phyloP scores from a whole-genome alignment of 92 coral and sea anemone genomes.

The Parazoanthus atlanticus region DNA sequence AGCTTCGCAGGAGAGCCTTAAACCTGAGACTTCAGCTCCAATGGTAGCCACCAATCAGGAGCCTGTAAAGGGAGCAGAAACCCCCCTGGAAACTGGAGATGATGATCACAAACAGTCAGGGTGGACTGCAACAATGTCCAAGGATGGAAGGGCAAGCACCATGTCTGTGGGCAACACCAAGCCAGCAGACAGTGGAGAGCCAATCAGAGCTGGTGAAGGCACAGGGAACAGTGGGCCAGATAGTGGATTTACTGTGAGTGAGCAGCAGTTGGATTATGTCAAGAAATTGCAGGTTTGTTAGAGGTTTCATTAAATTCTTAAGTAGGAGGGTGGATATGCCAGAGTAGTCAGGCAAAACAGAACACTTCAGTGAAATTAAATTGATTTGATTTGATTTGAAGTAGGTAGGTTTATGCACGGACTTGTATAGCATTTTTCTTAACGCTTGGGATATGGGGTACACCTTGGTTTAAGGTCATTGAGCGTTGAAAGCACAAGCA shows the following conservation, averaged over 20 bases:
- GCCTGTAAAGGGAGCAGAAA: not conserved
- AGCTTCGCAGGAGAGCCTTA: not conserved
- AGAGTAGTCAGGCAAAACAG: too few relatives aligned
- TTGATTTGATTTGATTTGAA: too few relatives aligned
- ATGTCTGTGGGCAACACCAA: not conserved
- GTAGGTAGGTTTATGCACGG: too few relatives aligned
- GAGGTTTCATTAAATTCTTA: too few relatives aligned
- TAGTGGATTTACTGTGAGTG: constrained; percentile 41
- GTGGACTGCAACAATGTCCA: not conserved
- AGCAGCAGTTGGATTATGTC: constrained; percentile 62
- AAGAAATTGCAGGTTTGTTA: constrained; percentile 69
- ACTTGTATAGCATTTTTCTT: too few relatives aligned
- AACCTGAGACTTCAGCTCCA: not conserved
- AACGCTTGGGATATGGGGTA: too few relatives aligned
- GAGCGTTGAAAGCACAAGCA: too few relatives aligned
- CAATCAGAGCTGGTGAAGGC: not conserved
- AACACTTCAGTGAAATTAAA: too few relatives aligned
- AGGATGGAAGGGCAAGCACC: not conserved
- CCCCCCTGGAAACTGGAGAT: not conserved
- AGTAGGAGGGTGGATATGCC: too few relatives aligned
- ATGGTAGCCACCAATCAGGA: not conserved
- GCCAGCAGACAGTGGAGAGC: not conserved
- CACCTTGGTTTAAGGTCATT: too few relatives aligned
- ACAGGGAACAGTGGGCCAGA: not conserved
- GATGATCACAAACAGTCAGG: not conserved